Evolutionary conservation across 2,797 vertebrate species (phyloP).

Genomic region (Lophotriccus pileatus): DNA sequence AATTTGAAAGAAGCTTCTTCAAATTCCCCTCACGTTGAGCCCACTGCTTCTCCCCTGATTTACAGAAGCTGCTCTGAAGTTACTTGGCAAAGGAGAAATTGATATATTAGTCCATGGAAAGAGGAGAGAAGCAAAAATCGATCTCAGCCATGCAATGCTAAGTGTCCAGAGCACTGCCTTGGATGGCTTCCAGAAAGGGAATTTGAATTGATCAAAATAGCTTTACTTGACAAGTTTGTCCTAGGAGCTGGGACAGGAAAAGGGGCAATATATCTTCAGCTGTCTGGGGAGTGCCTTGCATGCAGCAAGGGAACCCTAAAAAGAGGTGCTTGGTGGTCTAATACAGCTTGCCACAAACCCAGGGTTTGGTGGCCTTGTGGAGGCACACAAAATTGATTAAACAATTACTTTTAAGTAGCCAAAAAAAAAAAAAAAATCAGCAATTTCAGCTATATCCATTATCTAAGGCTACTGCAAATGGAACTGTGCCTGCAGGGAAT

Average conservation of each 20-base stretch:
- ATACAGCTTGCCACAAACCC: not conserved
- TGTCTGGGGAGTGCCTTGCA: not conserved
- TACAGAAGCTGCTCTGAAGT: not conserved
- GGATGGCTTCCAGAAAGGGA: not conserved
- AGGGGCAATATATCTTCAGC: fast-evolving
- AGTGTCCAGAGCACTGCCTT: not conserved
- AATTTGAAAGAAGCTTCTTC: not conserved
- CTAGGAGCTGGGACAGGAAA: not conserved
- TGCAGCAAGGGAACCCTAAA: fast-evolving
- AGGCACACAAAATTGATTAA: not conserved
- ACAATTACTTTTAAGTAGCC: not conserved
- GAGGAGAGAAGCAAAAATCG: not conserved
- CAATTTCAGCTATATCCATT: not conserved
- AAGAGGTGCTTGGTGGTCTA: not conserved
- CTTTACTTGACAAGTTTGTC: not conserved
- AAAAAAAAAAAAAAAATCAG: not conserved
- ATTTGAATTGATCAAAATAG: not conserved
- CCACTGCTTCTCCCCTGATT: fast-evolving
- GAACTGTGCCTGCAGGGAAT: not conserved
- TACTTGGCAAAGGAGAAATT: not conserved
- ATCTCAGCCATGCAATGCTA: not conserved
- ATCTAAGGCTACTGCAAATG: not conserved
- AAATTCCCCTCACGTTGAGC: not conserved
- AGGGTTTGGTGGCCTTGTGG: too few relatives aligned
- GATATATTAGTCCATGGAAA: not conserved